Evolutionary conservation across 2,797 vertebrate genomes (phyloP).

Genomic region (Petrocephalus sullivani): DNA sequence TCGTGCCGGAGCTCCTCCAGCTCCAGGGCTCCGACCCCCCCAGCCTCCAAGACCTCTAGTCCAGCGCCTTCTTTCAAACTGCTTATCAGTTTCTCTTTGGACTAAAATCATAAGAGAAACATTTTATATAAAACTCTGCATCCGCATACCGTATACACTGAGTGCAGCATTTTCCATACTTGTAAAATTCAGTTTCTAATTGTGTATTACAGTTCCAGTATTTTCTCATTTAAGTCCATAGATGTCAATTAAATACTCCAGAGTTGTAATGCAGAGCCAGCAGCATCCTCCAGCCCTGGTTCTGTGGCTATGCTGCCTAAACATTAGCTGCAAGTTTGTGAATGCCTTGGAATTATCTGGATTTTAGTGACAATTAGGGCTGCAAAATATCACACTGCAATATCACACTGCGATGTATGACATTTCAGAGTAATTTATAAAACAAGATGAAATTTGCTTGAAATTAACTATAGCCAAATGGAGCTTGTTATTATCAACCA

Average conservation of each 20-base stretch:
- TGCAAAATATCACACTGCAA: background rate
- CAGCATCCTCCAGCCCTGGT: background rate
- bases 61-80: conserved; percentile 95
- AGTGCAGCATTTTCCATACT: background rate
- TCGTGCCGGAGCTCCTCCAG: conserved; percentile 90
- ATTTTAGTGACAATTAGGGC: background rate
- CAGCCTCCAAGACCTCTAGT: conserved; percentile 79
- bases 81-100: conserved; percentile 97
- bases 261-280: background rate
- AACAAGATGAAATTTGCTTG: background rate
- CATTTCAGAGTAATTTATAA: background rate
- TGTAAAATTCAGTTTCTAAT: background rate
- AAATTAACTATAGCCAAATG: background rate
- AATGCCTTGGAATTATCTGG: background rate
- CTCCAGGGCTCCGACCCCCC: conserved; percentile 67
- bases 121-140: background rate
- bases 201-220: background rate
- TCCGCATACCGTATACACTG: background rate
- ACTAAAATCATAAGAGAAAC: conserved; percentile 56
- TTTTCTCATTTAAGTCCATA: background rate
- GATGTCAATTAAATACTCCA: background rate
- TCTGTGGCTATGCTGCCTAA: background rate
- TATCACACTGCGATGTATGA: background rate
- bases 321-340: background rate
- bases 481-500: background rate